phyloP scores from a whole-genome alignment of 2,797 vertebrate genomes.

The Thalassophryne amazonica region DNA sequence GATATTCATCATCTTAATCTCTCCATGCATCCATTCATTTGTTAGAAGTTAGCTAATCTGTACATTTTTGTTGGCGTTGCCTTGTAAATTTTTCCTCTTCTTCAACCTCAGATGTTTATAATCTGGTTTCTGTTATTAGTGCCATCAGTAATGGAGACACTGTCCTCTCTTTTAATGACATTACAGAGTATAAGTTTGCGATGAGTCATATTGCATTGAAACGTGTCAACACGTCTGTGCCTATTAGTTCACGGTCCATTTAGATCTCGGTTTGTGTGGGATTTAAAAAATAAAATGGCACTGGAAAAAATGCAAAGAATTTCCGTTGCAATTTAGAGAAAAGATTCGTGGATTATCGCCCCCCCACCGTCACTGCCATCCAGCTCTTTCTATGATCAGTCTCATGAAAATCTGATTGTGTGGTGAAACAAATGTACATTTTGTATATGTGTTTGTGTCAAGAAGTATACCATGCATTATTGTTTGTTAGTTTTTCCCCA shows the following conservation, averaged over 20 bases:
- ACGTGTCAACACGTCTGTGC: neutral
- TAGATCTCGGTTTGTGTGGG: neutral
- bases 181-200: neutral
- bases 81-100: too few species aligned
- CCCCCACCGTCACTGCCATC: too few species aligned
- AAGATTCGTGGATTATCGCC: too few species aligned
- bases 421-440: constrained; percentile 13
- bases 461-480: neutral
- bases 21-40: too few species aligned
- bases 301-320: neutral
- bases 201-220: neutral
- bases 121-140: too few species aligned
- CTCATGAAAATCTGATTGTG: constrained; percentile 2
- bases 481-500: constrained; percentile 7
- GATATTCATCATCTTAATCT: too few species aligned
- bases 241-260: neutral
- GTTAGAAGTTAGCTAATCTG: too few species aligned
- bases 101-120: too few species aligned
- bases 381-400: constrained; percentile 11
- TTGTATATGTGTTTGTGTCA: constrained; percentile 5
- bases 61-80: too few species aligned
- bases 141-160: too few species aligned
- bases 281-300: neutral
- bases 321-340: neutral
- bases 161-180: neutral